Percentiles rank a stretch among this genome's conserved stretches.
phyloP scores from a whole-genome alignment of 2,888 invertebrate genomes.

The Drosophila stalkeri region DNA sequence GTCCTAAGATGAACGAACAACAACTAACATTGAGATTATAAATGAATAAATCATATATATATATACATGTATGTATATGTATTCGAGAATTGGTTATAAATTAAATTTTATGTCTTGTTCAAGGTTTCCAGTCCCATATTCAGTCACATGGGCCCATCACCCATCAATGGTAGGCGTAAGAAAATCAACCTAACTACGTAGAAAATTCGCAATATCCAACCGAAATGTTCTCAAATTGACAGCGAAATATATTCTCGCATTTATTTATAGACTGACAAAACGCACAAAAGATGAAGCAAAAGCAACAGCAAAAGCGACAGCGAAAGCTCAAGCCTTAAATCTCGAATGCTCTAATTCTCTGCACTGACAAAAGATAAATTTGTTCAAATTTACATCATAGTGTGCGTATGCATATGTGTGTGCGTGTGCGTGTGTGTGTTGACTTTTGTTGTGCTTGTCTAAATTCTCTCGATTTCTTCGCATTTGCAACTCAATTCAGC shows the following conservation, averaged over 20 bases:
- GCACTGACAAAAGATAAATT: slow-evolving; percentile 71
- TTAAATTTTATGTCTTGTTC: background rate
- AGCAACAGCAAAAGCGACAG: background rate
- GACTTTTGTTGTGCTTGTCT: slow-evolving; percentile 47
- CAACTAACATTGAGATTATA: background rate
- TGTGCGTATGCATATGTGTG: slow-evolving; percentile 9
- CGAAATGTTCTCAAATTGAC: slow-evolving; percentile 41
- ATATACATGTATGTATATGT: background rate
- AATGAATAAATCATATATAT: background rate
- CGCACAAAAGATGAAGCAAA: slow-evolving; percentile 19
- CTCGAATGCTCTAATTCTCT: slow-evolving; percentile 53
- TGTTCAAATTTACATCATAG: slow-evolving; percentile 35
- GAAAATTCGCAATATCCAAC: slow-evolving; percentile 25
- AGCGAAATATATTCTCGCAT: slow-evolving; percentile 33
- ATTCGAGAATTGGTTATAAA: background rate
- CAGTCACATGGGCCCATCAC: background rate
- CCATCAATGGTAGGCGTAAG: background rate
- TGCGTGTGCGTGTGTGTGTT: slow-evolving; percentile 6
- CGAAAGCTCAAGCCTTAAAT: slow-evolving; percentile 49
- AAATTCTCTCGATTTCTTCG: slow-evolving; percentile 70
- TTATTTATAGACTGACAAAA: slow-evolving; percentile 58
- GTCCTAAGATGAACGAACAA: too few species aligned
- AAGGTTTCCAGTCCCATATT: background rate
- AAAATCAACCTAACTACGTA: background rate
- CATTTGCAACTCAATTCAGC: slow-evolving; percentile 63